Evolutionary conservation across 2,888 invertebrate genomes (phyloP).

Genomic region (Polydesmus complanatus): DNA sequence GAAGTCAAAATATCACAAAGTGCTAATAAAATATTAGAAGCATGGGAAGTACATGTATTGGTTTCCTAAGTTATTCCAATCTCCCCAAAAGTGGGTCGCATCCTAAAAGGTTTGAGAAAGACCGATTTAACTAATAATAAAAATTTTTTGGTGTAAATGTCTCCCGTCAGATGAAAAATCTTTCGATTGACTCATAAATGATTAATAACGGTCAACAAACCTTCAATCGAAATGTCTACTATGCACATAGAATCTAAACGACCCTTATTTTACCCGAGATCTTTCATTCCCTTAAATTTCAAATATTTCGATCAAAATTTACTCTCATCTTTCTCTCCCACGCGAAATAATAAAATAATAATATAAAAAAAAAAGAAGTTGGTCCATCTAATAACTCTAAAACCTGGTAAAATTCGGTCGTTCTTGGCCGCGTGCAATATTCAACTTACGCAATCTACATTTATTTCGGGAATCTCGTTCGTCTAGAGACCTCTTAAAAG

Average conservation of each 20-base stretch:
- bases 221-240: neutral
- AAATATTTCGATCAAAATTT: neutral
- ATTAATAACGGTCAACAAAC: neutral
- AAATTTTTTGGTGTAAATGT: too few species aligned
- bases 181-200: neutral
- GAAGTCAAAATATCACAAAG: too few species aligned
- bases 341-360: too few species aligned
- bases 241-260: neutral
- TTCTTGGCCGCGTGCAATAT: neutral
- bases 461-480: neutral
- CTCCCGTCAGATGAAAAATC: neutral
- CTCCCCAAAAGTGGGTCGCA: too few species aligned
- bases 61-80: too few species aligned
- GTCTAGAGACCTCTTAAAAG: neutral
- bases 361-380: neutral
- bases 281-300: neutral
- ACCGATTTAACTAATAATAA: too few species aligned
- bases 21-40: too few species aligned
- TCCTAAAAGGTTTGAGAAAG: too few species aligned
- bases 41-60: too few species aligned
- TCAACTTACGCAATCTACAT: too few species aligned
- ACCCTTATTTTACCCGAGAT: neutral
- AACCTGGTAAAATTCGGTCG: neutral
- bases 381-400: neutral
- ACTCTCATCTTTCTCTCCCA: too few species aligned